Evolutionary conservation across 2,797 vertebrate genomes (phyloP).

Genomic region (Dendrocincla tyrannina): DNA sequence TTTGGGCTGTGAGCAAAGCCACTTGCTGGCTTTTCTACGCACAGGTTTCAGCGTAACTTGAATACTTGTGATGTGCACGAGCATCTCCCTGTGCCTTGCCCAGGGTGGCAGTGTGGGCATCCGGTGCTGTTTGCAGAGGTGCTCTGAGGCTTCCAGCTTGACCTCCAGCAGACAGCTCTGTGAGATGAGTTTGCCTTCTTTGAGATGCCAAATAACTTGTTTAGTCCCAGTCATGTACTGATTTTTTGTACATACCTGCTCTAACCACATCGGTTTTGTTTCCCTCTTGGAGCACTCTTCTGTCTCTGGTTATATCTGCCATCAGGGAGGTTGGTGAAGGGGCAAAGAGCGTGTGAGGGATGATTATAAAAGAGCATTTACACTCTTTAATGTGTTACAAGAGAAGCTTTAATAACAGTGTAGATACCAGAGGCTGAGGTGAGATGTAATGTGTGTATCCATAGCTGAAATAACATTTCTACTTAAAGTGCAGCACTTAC

Average conservation of each 20-base stretch:
- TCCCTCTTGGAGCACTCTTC: neutral
- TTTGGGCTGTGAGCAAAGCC: neutral
- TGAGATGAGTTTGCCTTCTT: neutral
- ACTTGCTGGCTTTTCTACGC: neutral
- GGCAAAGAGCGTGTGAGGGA: neutral
- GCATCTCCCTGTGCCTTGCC: rapidly evolving
- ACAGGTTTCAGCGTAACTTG: neutral
- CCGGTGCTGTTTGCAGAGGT: neutral
- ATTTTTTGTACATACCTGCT: neutral
- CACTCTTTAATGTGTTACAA: neutral
- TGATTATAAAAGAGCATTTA: neutral
- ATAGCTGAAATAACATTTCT: conserved; percentile 1
- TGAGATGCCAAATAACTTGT: rapidly evolving
- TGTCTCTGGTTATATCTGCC: neutral
- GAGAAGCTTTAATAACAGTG: neutral
- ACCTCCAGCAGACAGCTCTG: neutral
- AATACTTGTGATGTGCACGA: rapidly evolving
- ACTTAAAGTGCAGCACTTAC: conserved; percentile 21
- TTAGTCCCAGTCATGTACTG: rapidly evolving
- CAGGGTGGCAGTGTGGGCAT: neutral
- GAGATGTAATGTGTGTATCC: neutral
- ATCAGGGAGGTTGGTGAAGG: neutral
- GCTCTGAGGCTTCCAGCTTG: neutral
- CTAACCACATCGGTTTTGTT: neutral
- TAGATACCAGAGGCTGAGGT: neutral